Evolutionary conservation across 2,888 invertebrate genomes (phyloP), one percentile per base, ranked within the genome.

Genomic region (Agonum fuliginosum): DNA sequence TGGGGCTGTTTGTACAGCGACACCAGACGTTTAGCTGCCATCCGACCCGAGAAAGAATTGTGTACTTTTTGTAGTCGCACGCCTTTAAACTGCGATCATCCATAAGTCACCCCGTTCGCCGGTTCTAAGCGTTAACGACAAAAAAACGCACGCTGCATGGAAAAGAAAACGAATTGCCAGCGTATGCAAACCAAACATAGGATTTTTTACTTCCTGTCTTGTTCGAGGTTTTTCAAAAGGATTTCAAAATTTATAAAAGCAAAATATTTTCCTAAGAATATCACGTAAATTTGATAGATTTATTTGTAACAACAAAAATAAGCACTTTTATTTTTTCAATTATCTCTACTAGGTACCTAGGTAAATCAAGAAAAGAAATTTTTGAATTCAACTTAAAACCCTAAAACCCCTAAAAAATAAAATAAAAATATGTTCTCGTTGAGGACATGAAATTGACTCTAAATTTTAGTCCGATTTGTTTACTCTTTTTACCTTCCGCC

Each of bases 71-170:
- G 43, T 65, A 27, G 48, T 41, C 41, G 58, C 5, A 73, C 73
- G 75, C 48, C 34, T 75, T 73, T 75, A 75, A 75, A 75, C 75
- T 65, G 48, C 67, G 48, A 75, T 75, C 75, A 75, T 67, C 67
- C 54, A 73, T 73, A 73, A 73, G 54, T 73, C 73, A 73, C 73
- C 19, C 37, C 37, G 37, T 24, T 22, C 73, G 17, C 6, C 69
- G 30, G 37, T 24, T 22, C 73, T n/a, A 6, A 43, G 30, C 69
- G 19, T 72, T 43, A 34, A 43, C 43, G 71, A 72, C 17, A 48
- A 48, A 70, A 70, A 70, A 27, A 22, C 43, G 30, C 46, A 14
- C 10, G 12, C 17, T 34, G 51, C 27, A 58, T 58, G 22, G 30
- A 74, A 34, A 75, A 67, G 48, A 24, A 48, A 67, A 67, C 46